Evolutionary conservation across 2,113 vertebrate genomes (phyloP).

Genomic region (Syngnathus typhle): DNA sequence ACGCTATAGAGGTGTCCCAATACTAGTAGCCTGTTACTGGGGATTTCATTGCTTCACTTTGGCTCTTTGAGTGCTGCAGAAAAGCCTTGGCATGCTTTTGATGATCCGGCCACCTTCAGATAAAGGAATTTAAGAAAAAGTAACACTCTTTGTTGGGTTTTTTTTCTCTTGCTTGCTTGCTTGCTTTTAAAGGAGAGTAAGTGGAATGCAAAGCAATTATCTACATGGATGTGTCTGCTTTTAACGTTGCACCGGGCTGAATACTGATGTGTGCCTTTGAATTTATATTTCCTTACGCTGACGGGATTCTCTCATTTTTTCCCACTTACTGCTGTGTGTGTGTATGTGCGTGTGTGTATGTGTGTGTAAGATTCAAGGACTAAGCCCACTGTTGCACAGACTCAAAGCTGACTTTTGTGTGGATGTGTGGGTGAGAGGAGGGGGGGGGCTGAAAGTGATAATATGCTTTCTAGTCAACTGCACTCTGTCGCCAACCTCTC

Average conservation of each 20-base stretch:
- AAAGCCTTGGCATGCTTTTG: constrained; percentile 26
- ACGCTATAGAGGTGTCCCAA: neutral
- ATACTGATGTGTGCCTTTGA: constrained; percentile 48
- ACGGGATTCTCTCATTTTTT: constrained; percentile 36
- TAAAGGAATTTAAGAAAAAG: constrained; percentile 49
- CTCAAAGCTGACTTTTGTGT: constrained; percentile 48
- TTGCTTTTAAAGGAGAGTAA: constrained; percentile 46
- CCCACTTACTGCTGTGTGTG: constrained; percentile 7
- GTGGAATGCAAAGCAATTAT: constrained; percentile 53
- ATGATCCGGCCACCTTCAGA: constrained; percentile 55
- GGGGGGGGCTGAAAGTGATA: constrained; percentile 45
- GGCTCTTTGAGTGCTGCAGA: constrained; percentile 39
- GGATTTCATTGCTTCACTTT: constrained; percentile 38
- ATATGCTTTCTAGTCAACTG: constrained; percentile 60
- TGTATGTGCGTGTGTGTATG: neutral
- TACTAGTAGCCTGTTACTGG: constrained; percentile 3
- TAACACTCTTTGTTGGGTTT: constrained; percentile 19
- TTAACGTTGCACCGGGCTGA: constrained; percentile 39
- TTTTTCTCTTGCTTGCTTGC: constrained; percentile 19
- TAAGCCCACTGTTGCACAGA: constrained; percentile 47
- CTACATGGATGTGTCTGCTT: constrained; percentile 42
- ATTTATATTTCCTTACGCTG: constrained; percentile 52
- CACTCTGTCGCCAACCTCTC: constrained; percentile 44
- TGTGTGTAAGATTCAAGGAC: constrained; percentile 55
- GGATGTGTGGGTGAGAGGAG: neutral